These are phyloP conservation scores for Athene noctua DNA, from an alignment of 2,113 vertebrate genomes.

Conservation along the genomic window DNA sequence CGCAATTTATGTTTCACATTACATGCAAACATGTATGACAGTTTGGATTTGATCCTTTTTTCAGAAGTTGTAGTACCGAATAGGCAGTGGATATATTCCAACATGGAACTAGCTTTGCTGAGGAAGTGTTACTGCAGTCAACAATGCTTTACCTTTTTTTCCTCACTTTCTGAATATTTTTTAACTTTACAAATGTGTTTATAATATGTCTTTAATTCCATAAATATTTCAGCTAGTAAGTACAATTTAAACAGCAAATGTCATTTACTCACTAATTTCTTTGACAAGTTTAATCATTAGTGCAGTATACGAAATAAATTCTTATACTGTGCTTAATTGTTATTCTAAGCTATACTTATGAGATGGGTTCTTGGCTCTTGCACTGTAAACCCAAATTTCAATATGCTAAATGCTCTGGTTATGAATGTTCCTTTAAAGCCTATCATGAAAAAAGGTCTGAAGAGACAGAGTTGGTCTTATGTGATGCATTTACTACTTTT, in stretches of 20 bases:
- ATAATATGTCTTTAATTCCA: neutral
- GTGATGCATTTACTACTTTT: neutral
- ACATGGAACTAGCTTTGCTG: neutral
- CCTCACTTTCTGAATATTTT: neutral
- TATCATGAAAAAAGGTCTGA: neutral
- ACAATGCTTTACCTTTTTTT: neutral
- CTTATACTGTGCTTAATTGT: neutral
- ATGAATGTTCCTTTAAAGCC: neutral
- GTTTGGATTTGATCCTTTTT: neutral
- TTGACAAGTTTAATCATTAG: neutral
- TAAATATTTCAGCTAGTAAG: neutral
- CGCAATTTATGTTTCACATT: neutral
- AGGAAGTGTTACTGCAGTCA: neutral
- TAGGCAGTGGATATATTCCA: neutral
- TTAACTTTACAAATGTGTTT: neutral
- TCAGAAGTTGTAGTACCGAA: neutral
- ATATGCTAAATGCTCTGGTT: rapidly evolving
- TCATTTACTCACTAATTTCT: neutral
- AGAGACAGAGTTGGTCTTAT: neutral
- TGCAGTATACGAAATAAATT: neutral
- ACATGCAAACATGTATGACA: neutral
- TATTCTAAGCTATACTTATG: neutral
- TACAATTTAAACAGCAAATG: neutral
- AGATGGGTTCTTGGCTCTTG: neutral
- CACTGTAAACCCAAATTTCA: neutral